A percentile compares a stretch with the other conserved stretches of the same genome.
Conservation (phyloP, 2,113 vertebrate genomes). For the Alligator mississippiensis region DNA sequence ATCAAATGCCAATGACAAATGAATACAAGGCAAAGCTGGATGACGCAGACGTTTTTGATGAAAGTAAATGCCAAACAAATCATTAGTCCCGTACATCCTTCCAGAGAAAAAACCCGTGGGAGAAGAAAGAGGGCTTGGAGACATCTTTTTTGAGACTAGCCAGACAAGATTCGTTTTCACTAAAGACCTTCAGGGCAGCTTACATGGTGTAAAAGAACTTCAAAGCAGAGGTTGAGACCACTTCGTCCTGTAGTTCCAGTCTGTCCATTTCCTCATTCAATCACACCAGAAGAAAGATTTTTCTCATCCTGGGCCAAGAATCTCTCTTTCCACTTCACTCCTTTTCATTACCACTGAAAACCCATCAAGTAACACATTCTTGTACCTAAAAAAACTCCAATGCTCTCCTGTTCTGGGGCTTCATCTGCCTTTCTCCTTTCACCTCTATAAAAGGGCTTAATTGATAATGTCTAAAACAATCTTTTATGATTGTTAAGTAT, state of each 20-base stretch:
- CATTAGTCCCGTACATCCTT: not conserved
- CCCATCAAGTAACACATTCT: not conserved
- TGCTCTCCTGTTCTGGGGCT: not conserved
- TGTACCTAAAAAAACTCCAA: not conserved
- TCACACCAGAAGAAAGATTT: fast-evolving
- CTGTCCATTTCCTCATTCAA: not conserved
- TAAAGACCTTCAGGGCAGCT: not conserved
- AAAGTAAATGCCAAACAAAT: not conserved
- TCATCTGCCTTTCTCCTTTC: not conserved
- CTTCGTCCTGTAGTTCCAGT: not conserved
- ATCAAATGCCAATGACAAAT: not conserved
- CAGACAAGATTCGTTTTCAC: not conserved
- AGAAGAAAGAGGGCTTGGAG: not conserved
- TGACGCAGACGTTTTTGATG: not conserved
- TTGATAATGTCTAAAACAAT: too few species aligned
- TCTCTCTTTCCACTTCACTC: not conserved
- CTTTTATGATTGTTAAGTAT: not conserved
- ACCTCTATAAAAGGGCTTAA: not conserved
- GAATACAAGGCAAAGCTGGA: not conserved
- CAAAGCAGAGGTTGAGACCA: not conserved
- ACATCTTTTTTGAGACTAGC: too few species aligned
- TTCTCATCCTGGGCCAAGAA: not conserved
- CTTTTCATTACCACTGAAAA: not conserved
- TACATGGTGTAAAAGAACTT: not conserved
- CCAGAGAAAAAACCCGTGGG: too few species aligned